A percentile compares a stretch with the other conserved stretches of the same genome.
phyloP scores from a whole-genome alignment of 2,797 vertebrate species.

The Loris lydekkerianus region DNA sequence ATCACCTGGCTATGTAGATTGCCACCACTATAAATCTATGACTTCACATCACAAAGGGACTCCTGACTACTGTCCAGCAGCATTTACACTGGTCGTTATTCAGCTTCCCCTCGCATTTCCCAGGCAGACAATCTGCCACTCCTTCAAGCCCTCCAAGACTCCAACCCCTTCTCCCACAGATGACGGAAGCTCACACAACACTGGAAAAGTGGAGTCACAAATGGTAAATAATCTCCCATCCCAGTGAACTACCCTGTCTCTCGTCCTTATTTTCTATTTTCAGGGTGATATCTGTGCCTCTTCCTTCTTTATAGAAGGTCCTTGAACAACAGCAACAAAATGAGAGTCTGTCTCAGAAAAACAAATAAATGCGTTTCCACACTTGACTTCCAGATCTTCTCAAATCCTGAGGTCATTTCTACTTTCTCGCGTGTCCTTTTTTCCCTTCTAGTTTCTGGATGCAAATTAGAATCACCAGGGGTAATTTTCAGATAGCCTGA shows the following conservation, averaged over 20 bases:
- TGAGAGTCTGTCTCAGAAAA: too few relatives aligned
- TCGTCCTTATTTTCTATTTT: not conserved
- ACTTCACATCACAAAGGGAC: not conserved
- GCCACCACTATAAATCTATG: not conserved
- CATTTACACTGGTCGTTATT: not conserved
- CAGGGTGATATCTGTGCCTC: not conserved
- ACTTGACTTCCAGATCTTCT: not conserved
- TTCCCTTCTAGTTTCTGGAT: not conserved
- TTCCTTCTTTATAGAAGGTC: not conserved
- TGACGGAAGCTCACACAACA: not conserved
- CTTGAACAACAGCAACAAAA: not conserved
- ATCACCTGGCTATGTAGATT: not conserved
- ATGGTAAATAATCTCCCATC: not conserved
- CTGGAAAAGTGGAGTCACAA: not conserved
- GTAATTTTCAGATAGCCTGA: not conserved
- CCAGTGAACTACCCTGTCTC: rapidly evolving
- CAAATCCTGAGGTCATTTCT: not conserved
- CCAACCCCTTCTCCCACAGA: not conserved
- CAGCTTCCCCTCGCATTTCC: not conserved
- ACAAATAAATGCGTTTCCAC: not conserved
- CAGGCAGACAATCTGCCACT: not conserved
- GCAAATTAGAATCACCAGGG: not conserved
- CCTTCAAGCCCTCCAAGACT: not conserved
- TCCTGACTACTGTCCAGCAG: not conserved
- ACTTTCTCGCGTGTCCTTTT: not conserved